phyloP scores from a whole-genome alignment of 1,140 invertebrate species.

The Chymomyza costata region DNA sequence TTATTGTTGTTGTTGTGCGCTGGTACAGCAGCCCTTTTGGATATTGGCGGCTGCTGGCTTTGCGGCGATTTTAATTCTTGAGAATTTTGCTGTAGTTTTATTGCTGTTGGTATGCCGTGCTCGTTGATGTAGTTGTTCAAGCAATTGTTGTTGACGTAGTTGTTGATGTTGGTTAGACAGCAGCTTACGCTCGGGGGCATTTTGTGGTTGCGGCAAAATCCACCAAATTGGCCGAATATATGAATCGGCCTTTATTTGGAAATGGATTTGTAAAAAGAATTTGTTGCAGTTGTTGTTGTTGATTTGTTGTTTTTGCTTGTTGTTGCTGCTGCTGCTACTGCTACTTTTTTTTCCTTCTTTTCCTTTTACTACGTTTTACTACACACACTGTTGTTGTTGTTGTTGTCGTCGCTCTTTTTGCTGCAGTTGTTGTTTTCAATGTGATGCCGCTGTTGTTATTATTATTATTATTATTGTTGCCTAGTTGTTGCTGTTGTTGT shows the following conservation, averaged over 20 bases:
- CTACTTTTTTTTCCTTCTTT: not conserved
- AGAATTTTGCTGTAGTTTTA: slow-evolving; percentile 6
- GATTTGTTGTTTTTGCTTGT: slow-evolving; percentile 3
- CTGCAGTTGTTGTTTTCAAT: slow-evolving; percentile 9
- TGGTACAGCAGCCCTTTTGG: too few species aligned
- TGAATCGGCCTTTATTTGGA: slow-evolving; percentile 53
- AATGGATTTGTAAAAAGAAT: slow-evolving; percentile 16
- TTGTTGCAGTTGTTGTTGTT: slow-evolving; percentile 4
- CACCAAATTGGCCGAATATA: slow-evolving; percentile 33
- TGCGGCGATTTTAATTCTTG: slow-evolving; percentile 17
- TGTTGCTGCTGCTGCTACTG: slow-evolving; percentile 14
- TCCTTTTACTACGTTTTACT: too few species aligned
- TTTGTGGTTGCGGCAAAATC: slow-evolving; percentile 58
- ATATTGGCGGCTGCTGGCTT: slow-evolving; percentile 11
- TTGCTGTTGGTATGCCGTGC: slow-evolving; percentile 1
- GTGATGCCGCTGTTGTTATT: slow-evolving; percentile 18
- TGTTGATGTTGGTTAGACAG: slow-evolving; percentile 57
- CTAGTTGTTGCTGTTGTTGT: not conserved
- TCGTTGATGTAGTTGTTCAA: slow-evolving; percentile 2
- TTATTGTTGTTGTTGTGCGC: not conserved
- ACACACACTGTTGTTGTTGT: slow-evolving; percentile 5
- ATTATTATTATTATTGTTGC: slow-evolving; percentile 5
- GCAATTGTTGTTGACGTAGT: slow-evolving; percentile 12
- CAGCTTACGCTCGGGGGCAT: slow-evolving; percentile 69
- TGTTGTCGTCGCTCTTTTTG: slow-evolving; percentile 8